Percentiles rank a stretch among this genome's conserved stretches.
These are phyloP conservation scores for Conopomorpha cramerella DNA, from an alignment of 1,140 invertebrate species.

Conservation along the genomic window DNA sequence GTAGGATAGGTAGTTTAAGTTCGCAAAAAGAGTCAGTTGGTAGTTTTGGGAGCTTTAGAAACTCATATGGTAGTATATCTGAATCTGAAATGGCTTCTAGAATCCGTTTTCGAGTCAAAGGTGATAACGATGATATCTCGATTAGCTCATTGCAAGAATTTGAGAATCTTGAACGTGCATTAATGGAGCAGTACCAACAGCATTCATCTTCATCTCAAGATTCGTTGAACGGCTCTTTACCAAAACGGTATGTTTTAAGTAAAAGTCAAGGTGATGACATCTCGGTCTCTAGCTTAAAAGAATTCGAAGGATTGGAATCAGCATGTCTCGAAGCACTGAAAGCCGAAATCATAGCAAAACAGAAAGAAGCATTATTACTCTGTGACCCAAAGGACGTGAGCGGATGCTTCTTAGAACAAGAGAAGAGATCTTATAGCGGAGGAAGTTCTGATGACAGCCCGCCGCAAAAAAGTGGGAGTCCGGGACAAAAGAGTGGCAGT, in stretches of 20 bases:
- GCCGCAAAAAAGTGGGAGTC: conserved; percentile 50
- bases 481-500: conserved; percentile 52
- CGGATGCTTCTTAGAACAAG: conserved; percentile 57
- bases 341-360: conserved; percentile 80
- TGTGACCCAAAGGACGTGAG: conserved; percentile 64
- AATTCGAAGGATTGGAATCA: conserved; percentile 91
- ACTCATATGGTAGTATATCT: conserved; percentile 80
- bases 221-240: conserved; percentile 77
- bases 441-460: conserved; percentile 55
- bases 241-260: conserved; percentile 65
- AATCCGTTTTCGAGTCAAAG: conserved; percentile 75
- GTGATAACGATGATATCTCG: conserved; percentile 89
- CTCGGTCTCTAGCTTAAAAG: conserved; percentile 89
- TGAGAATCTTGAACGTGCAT: conserved; percentile 83
- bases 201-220: conserved; percentile 71
- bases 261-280: conserved; percentile 85
- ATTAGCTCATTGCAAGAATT: conserved; percentile 93
- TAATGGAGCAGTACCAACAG: conserved; percentile 67
- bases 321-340: conserved; percentile 83
- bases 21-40: conserved; percentile 81
- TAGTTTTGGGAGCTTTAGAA: conserved; percentile 72
- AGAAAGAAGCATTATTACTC: conserved; percentile 80
- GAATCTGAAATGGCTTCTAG: conserved; percentile 83
- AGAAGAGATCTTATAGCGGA: conserved; percentile 55
- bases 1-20: conserved; percentile 79